phyloP scores from a whole-genome alignment of 2,888 invertebrate genomes.

The Rambutsinella grinnellia region DNA sequence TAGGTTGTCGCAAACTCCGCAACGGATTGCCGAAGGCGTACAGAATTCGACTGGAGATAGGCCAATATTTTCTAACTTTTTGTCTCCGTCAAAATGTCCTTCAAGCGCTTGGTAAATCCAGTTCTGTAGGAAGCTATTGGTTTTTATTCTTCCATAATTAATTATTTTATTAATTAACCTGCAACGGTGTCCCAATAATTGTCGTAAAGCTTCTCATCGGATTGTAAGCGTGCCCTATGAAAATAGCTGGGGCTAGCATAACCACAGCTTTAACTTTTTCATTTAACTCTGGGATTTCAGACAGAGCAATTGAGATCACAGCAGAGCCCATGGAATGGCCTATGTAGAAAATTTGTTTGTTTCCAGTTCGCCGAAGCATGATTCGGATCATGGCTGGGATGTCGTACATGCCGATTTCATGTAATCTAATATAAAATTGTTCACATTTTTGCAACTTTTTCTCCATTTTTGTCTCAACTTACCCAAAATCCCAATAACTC shows the following conservation, averaged over 20 bases:
- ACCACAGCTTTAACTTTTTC: conserved; percentile 8
- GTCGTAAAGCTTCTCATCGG: conserved; percentile 19
- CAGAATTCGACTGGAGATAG: conserved; percentile 23
- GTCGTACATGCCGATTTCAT: conserved; percentile 42
- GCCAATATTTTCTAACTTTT: background rate
- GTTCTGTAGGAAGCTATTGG: too few relatives aligned
- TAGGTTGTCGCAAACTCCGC: conserved; percentile 37
- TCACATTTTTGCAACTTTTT: background rate
- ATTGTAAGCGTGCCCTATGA: conserved; percentile 29
- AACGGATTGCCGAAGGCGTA: conserved; percentile 3
- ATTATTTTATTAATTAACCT: too few relatives aligned
- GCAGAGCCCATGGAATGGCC: conserved; percentile 15
- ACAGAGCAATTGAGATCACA: conserved; percentile 11
- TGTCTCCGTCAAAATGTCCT: conserved; percentile 33
- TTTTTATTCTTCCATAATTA: too few relatives aligned
- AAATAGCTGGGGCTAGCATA: conserved; percentile 23
- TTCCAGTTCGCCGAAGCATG: conserved; percentile 9
- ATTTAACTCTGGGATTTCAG: conserved; percentile 33
- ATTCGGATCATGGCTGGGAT: conserved; percentile 24
- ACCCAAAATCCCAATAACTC: conserved; percentile 47
- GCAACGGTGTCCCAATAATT: conserved; percentile 32
- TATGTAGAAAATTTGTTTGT: conserved; percentile 11
- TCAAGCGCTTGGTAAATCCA: conserved; percentile 15
- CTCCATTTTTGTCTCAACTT: background rate
- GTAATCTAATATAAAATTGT: conserved; percentile 15